Evolutionary conservation across 1,140 invertebrate species (phyloP).

Genomic region (Diuraphis noxia): DNA sequence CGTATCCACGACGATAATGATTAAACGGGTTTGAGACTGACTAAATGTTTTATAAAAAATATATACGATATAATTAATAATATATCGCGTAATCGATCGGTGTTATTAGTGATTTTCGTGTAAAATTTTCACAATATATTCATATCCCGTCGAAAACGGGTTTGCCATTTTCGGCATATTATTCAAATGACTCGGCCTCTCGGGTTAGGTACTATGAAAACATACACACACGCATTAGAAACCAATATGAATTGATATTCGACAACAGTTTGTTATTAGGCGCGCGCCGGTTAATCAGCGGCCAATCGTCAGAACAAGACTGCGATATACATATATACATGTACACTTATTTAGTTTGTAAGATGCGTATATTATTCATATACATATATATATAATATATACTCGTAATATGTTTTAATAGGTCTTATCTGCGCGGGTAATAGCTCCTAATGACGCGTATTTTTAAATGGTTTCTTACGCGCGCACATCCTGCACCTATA

Average conservation of each 20-base stretch:
- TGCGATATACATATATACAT: not conserved
- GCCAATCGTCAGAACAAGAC: not conserved
- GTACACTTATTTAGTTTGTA: not conserved
- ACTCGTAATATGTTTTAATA: not conserved
- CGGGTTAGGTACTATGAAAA: not conserved
- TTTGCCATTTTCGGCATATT: not conserved
- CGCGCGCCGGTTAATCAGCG: not conserved
- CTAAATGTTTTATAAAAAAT: conserved; percentile 1
- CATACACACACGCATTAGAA: not conserved
- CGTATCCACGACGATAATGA: no score
- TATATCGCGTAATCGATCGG: conserved; percentile 7
- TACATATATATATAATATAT: no score
- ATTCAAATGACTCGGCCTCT: not conserved
- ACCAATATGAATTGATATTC: not conserved
- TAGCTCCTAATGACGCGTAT: not conserved
- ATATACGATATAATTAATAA: not conserved
- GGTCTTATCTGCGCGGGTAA: not conserved
- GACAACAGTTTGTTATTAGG: not conserved
- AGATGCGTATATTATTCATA: not conserved
- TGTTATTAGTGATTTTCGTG: conserved; percentile 24
- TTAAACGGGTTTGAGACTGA: conserved; percentile 7
- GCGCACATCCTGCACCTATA: not conserved
- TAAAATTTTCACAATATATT: not conserved
- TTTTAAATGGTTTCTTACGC: not conserved
- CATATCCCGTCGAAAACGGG: not conserved